Evolutionary conservation across 1,140 invertebrate species (phyloP).

Genomic region (Drepana arcuata): DNA sequence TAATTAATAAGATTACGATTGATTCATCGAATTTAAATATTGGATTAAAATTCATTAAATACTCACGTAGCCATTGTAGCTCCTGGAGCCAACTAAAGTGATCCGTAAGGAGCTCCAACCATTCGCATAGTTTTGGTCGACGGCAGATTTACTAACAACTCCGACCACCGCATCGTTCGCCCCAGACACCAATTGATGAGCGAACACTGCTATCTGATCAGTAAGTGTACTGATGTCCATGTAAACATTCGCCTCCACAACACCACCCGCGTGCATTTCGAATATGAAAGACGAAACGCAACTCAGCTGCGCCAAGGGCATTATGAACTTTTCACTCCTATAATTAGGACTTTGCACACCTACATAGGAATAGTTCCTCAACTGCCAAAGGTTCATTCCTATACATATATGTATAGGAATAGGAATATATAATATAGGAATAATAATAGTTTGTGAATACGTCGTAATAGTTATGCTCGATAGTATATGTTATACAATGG

Average conservation of each 20-base stretch:
- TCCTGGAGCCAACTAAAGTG: not conserved
- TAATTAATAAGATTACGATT: too few relatives aligned
- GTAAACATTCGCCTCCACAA: constrained; percentile 13
- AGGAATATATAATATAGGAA: too few relatives aligned
- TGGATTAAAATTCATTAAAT: not conserved
- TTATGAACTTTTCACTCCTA: constrained; percentile 7
- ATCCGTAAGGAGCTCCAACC: constrained; percentile 7
- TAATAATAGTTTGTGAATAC: constrained; percentile 2
- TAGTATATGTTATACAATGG: constrained; percentile 3
- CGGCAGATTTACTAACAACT: not conserved
- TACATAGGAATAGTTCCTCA: not conserved
- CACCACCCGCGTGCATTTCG: constrained; percentile 8
- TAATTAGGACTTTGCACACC: constrained; percentile 1
- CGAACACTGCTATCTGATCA: constrained; percentile 4
- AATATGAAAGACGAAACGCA: constrained; percentile 16
- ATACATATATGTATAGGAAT: constrained; percentile 1
- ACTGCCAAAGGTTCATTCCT: not conserved
- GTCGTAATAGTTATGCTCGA: constrained; percentile 2
- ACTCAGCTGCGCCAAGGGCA: constrained; percentile 7
- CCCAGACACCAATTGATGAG: not conserved
- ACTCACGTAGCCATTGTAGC: constrained; percentile 17
- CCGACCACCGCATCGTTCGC: constrained; percentile 2
- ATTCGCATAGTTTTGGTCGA: not conserved
- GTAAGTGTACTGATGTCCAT: constrained; percentile 8
- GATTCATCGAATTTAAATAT: too few relatives aligned